Base-by-base conservation (phyloP, 2,888 invertebrate species). In the Lasiommata megera region DNA sequence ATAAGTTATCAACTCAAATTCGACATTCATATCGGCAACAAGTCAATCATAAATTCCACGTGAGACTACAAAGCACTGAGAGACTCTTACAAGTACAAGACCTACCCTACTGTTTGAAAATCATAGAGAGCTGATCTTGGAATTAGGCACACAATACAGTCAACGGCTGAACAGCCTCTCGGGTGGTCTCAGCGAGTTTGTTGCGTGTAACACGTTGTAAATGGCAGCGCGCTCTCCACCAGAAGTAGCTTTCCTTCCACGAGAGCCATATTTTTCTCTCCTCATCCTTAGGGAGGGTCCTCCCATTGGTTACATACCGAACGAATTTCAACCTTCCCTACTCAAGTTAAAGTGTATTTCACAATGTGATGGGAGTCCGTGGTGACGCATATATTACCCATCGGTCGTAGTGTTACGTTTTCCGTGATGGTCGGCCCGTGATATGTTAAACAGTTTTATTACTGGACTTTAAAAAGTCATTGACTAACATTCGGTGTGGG, bases 191-290 rank as follows among this genome's bases (percentile, higher is more conserved):
- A 31, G 56, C 48, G 51, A 61, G 61, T 64, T 56, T 60, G 61
- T 66, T 60, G 65, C 56, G 54, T 52, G 56, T 63, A 65, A 70
- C 70, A 69, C 66, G 60, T 69, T 69, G 67, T 67, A 77, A 82
- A 84, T 83, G 79, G 80, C 82, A 72, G 76, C 72, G 78, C 76
- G 75, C 74, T 63, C 66, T 70, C 66, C 67, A 61, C 67, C 62
- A 73, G 76, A 71, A 84, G 82, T 77, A 77, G 78, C 80, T 74
- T 75, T 76, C 71, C 77, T 64, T 55, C 60, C 43, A 60, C 62
- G 61, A 62, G 62, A 55, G 60, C 58, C 60, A 58, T 59, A 61
- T 54, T 54, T 61, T 61, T 59, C 58, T 28, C 46, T 41, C 46
- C 23, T 58, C 58, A 14, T 52, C 54, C 51, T 47, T 41, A 47